Base-by-base conservation (phyloP, 2,797 vertebrate species). In the Centroberyx gerrardi region DNA sequence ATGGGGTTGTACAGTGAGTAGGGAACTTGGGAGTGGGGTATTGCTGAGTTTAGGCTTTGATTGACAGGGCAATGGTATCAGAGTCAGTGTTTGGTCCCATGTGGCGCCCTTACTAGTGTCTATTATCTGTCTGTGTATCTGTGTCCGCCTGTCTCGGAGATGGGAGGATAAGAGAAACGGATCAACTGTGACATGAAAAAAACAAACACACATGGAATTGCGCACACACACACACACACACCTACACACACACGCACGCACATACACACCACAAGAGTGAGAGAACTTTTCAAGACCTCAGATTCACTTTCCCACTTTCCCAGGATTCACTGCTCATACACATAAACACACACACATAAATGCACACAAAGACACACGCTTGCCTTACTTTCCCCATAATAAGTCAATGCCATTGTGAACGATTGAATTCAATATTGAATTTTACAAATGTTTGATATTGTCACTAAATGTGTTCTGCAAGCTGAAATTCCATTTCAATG, bases 21-120 rank as follows among this genome's bases (percentile, higher is more conserved):
- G 82, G 74, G 68, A 71, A n/a, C 2, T 42, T 53, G 73, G 77
- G 68, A 83, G 62, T 12, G 70, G 71, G 86, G 88, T 91, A 80
- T 83, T 85, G 73, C 62, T 12, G 70, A 86, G 86, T 82, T 54
- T 76, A 64, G 5, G 29, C 73, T 82, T 81, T 88, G 81, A 88
- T n/a, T 87, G 90, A 86, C 82, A 67, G 76, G 76, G 48, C 77
- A 78, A 76, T 53, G 15, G 55, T 65, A 74, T 83, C 64, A 78
- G 84, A 84, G 82, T 71, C 31, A 27, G 79, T 33, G 44, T 80
- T 77, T 60, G 81, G 66, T 86, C 89, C 78, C 83, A 56, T 42
- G 74, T 27, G 84, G 73, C 62, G 51, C n/a, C 18, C 52, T 64
- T 36, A 66, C 82, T 18, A 56, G 66, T 58, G n/a, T 72, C 74